Conservation (phyloP, 92 coral and sea anemone genomes). For the Epizoanthus scotinus region DNA sequence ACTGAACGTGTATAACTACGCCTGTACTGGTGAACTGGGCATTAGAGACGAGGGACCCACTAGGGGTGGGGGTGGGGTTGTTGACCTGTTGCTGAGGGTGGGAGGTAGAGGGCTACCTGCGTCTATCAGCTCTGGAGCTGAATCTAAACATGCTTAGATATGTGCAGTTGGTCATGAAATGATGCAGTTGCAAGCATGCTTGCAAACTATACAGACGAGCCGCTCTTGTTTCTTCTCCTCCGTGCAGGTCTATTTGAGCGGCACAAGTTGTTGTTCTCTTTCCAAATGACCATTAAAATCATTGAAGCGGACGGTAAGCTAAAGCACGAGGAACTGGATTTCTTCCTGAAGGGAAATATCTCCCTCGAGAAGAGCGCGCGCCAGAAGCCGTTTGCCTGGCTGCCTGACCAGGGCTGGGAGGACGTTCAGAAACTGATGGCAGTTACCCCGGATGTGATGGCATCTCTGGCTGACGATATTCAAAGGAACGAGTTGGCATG, state of each 20-base stretch:
- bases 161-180: background rate
- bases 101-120: no score
- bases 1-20: no score
- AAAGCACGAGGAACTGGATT: slow-evolving; percentile 96
- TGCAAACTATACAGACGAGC: background rate
- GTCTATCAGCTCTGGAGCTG: no score
- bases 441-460: slow-evolving; percentile 89
- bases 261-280: slow-evolving; percentile 93
- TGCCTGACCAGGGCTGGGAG: slow-evolving; percentile 99
- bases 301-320: slow-evolving; percentile 96
- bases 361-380: slow-evolving; percentile 97
- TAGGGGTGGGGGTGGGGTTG: no score
- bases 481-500: slow-evolving; percentile 82
- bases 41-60: no score
- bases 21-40: slow-evolving; percentile 85
- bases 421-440: slow-evolving; percentile 79
- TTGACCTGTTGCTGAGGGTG: no score
- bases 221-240: background rate
- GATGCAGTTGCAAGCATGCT: no score
- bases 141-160: no score
- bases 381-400: slow-evolving; percentile 91
- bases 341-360: slow-evolving; percentile 96
- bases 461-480: slow-evolving; percentile 88
- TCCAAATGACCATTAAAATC: slow-evolving; percentile 99
- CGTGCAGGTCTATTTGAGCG: slow-evolving; percentile 88